phyloP scores from a whole-genome alignment of 2,888 invertebrate species.

The Ischnus inquisitorius region DNA sequence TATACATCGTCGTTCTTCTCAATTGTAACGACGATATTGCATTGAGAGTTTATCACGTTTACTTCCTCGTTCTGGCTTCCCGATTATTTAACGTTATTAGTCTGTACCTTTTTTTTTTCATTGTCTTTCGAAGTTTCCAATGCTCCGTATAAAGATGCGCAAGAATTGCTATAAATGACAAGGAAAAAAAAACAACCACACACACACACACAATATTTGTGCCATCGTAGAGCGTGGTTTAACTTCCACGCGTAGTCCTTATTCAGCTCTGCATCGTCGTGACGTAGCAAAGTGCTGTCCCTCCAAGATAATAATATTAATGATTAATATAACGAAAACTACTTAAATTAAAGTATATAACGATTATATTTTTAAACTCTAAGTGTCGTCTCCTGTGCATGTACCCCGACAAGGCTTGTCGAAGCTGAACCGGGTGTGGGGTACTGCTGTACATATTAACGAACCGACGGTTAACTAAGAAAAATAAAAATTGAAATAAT shows the following conservation, averaged over 20 bases:
- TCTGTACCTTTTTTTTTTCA: slow-evolving; percentile 8
- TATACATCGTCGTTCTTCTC: slow-evolving; percentile 25
- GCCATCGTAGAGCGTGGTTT: slow-evolving; percentile 84
- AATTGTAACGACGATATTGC: slow-evolving; percentile 13
- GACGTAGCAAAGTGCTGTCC: slow-evolving; percentile 85
- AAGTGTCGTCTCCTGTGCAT: slow-evolving; percentile 84
- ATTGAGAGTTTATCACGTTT: slow-evolving; percentile 9
- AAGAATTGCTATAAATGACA: slow-evolving; percentile 46
- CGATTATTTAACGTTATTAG: slow-evolving; percentile 28
- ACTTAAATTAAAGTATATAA: slow-evolving; percentile 83
- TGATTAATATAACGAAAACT: slow-evolving; percentile 67
- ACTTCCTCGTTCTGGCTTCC: slow-evolving; percentile 53
- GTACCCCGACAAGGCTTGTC: slow-evolving; percentile 77
- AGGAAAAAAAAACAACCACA: slow-evolving; percentile 38
- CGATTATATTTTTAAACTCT: slow-evolving; percentile 86
- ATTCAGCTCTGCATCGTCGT: slow-evolving; percentile 84
- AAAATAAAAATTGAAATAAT: slow-evolving; percentile 73
- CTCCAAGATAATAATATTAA: slow-evolving; percentile 84
- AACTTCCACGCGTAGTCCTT: slow-evolving; percentile 83
- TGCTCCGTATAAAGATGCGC: slow-evolving; percentile 27
- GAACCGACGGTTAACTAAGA: slow-evolving; percentile 80
- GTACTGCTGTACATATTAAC: slow-evolving; percentile 84
- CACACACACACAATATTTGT: slow-evolving; percentile 74
- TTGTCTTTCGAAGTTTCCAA: slow-evolving; percentile 39
- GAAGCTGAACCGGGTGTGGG: slow-evolving; percentile 59